These are phyloP conservation scores for Pachypanchax playfairii DNA, from an alignment of 2,113 vertebrate species.

Conservation along the genomic window DNA sequence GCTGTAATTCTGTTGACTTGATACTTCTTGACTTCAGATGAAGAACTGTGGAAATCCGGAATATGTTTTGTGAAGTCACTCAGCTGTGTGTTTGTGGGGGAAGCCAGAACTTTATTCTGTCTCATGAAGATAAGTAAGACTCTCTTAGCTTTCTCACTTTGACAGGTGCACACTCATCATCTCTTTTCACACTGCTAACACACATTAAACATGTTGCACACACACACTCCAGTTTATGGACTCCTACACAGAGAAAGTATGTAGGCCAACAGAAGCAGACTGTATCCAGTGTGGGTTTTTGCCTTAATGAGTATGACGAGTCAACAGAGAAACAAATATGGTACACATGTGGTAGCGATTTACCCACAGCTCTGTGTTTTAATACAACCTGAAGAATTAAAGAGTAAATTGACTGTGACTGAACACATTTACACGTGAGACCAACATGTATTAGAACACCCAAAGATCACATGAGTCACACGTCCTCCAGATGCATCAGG, in stretches of 20 bases:
- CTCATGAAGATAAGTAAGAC: slow-evolving; percentile 26
- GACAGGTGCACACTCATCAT: slow-evolving; percentile 47
- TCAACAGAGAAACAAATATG: slow-evolving; percentile 13
- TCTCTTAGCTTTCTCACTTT: slow-evolving; percentile 34
- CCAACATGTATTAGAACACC: too few relatives aligned
- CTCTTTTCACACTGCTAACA: slow-evolving; percentile 29
- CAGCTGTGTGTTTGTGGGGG: slow-evolving; percentile 6
- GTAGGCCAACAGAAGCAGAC: slow-evolving; percentile 52
- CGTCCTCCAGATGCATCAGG: too few relatives aligned
- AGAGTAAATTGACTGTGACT: too few relatives aligned
- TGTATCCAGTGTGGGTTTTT: slow-evolving; percentile 39
- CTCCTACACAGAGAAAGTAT: slow-evolving; percentile 51
- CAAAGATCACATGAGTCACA: too few relatives aligned
- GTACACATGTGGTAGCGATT: too few relatives aligned
- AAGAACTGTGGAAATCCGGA: too few relatives aligned
- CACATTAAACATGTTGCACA: slow-evolving; percentile 19
- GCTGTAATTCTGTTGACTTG: too few relatives aligned
- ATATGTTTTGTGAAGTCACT: too few relatives aligned
- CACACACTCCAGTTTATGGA: slow-evolving; percentile 40
- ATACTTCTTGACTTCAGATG: too few relatives aligned
- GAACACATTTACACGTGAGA: too few relatives aligned
- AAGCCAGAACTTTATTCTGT: slow-evolving; percentile 12
- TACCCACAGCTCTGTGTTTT: too few relatives aligned
- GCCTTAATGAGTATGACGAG: slow-evolving; percentile 30
- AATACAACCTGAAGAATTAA: too few relatives aligned